These are phyloP conservation scores for Paragorgia papillata DNA, from an alignment of 92 coral and sea anemone genomes.

Conservation along the genomic window DNA sequence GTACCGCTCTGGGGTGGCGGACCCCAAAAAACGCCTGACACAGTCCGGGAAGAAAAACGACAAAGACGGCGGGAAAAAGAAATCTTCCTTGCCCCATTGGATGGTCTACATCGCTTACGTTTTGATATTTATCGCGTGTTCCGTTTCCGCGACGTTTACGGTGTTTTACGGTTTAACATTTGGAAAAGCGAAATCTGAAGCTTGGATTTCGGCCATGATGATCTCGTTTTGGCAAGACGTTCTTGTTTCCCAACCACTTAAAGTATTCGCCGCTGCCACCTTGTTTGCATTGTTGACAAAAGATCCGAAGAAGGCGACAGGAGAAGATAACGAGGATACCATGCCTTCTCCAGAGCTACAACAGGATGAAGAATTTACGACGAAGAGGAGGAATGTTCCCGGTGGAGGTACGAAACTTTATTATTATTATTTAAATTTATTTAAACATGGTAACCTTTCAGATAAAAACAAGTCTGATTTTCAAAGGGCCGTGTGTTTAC, in stretches of 20 bases:
- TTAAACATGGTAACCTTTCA: too few relatives aligned
- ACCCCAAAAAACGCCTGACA: neutral
- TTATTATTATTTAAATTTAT: conserved; percentile 42
- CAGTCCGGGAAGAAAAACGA: conserved; percentile 26
- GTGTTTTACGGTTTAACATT: conserved; percentile 92
- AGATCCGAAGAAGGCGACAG: conserved; percentile 95
- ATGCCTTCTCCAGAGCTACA: conserved; percentile 68
- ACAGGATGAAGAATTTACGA: conserved; percentile 84
- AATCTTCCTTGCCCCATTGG: conserved; percentile 62
- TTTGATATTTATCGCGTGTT: conserved; percentile 70
- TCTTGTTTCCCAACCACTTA: conserved; percentile 89
- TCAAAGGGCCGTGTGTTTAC: too few relatives aligned
- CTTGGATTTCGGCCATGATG: conserved; percentile 97
- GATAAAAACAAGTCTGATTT: too few relatives aligned
- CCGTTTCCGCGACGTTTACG: conserved; percentile 88
- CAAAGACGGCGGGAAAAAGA: conserved; percentile 65
- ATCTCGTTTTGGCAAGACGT: conserved; percentile 99
- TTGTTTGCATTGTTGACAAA: conserved; percentile 90
- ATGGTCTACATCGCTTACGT: conserved; percentile 80
- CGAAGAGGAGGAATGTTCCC: conserved; percentile 48
- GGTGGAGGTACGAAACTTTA: conserved; percentile 73
- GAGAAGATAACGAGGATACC: conserved; percentile 73
- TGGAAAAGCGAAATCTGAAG: conserved; percentile 92
- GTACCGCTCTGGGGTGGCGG: conserved; percentile 53
- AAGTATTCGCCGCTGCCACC: conserved; percentile 96